Evolutionary conservation across 2,888 invertebrate genomes (phyloP).

Genomic region (Megastigmus dorsalis): DNA sequence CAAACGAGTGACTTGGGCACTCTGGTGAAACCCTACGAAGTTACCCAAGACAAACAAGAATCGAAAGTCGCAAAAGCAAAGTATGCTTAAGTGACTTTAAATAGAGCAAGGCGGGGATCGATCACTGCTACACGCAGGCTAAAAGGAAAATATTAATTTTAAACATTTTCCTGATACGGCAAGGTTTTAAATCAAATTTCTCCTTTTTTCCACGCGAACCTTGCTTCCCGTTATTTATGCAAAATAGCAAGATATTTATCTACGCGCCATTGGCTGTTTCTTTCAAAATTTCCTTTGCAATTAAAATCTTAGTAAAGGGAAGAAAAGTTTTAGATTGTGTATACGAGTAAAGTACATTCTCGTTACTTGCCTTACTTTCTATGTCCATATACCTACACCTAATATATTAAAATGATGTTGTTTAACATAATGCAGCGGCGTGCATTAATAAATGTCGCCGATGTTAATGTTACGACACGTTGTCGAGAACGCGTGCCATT

Average conservation of each 20-base stretch:
- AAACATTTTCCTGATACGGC: background rate
- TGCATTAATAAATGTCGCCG: constrained; percentile 13
- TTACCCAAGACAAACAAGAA: constrained; percentile 43
- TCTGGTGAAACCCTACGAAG: constrained; percentile 39
- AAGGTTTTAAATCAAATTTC: background rate
- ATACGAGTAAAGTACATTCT: too few relatives aligned
- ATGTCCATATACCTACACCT: too few relatives aligned
- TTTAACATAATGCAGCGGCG: too few relatives aligned
- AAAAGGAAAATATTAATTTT: constrained; percentile 7
- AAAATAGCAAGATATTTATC: background rate
- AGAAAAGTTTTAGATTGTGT: too few relatives aligned
- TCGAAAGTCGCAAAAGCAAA: constrained; percentile 36
- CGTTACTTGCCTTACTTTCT: too few relatives aligned
- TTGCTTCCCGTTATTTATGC: background rate
- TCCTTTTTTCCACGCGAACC: background rate
- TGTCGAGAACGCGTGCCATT: background rate
- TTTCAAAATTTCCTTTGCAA: constrained; percentile 12
- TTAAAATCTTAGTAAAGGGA: background rate
- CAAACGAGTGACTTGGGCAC: constrained; percentile 12
- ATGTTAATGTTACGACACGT: background rate
- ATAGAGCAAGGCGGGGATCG: constrained; percentile 39
- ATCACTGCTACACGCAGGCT: background rate
- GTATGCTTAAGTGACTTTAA: constrained; percentile 31
- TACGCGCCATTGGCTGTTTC: background rate
- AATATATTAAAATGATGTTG: too few relatives aligned